Base-by-base conservation (phyloP, 2,797 vertebrate genomes). In the Picus viridis region DNA sequence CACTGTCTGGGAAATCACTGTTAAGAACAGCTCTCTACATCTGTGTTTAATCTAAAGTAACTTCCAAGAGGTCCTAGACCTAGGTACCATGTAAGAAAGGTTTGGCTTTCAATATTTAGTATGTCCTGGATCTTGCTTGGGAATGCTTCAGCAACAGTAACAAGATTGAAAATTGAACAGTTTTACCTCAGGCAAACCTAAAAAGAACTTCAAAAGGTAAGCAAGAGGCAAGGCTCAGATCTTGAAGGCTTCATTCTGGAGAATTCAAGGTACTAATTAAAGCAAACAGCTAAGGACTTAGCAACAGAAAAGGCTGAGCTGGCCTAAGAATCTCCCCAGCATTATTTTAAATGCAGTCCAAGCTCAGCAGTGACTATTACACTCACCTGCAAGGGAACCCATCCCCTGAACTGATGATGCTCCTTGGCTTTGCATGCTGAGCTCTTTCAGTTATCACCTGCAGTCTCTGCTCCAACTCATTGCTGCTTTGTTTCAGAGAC, bases 331-430 rank as follows among this genome's bases (percentile, higher is more conserved):
- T n/a, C 16, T 58, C 47, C 20, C 23, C 19, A 45, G 0, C 27
- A 76, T n/a, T 41, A 76, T n/a, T 82, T 83, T 41, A 86, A 67
- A 68, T 18, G 11, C 32, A 89, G 15, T 16, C 9, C 7, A 77
- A 92, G 78, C 36, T 41, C 23, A 61, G 6, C 4, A 78, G 27
- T 6, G 32, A 69, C 57, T 58, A 5, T 58, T 73, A 76, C 3
- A 9, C 91, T 85, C 83, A 99, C 99, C 99, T 98, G 92, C 97
- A 98, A 93, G 98, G 94, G 34, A 98, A 96, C 67, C 80, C 78
- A 88, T 99, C 99, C 79, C 97, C 98, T 70, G 97, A 97, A 95
- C 97, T 97, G 68, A 99, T 98, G 45, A 97, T 97, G 12, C 72
- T 97, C 73, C 97, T 98, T 26, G 97, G 97, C 51, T 96, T 97